These are phyloP conservation scores for Sesamia nonagrioides DNA, from an alignment of 1,140 invertebrate species.

Conservation along the genomic window DNA sequence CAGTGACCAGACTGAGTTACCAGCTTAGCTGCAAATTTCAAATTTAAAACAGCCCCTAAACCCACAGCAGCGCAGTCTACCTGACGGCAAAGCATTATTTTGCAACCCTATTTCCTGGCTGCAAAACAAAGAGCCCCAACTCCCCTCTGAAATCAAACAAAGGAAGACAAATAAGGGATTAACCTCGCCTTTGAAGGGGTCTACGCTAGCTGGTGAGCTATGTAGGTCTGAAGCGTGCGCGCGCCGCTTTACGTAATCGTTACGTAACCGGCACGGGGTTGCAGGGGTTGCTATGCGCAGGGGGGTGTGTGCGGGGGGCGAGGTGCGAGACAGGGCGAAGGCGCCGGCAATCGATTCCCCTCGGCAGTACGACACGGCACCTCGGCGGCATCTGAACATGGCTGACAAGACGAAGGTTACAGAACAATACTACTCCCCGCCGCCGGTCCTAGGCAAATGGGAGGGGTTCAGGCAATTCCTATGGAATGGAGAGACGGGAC, in stretches of 20 bases:
- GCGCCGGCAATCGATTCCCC: conserved; percentile 80
- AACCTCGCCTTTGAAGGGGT: conserved; percentile 34
- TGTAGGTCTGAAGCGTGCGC: conserved; percentile 73
- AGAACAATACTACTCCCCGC: conserved; percentile 93
- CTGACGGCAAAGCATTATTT: conserved; percentile 45
- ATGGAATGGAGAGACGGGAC: conserved; percentile 95
- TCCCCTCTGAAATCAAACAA: conserved; percentile 40
- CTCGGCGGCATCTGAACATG: conserved; percentile 87
- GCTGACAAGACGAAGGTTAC: conserved; percentile 91
- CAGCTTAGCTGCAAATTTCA: conserved; percentile 17
- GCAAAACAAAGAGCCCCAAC: conserved; percentile 55
- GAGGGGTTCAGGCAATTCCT: conserved; percentile 94
- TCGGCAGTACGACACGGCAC: conserved; percentile 81
- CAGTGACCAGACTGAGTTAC: conserved; percentile 47
- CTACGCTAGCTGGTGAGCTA: conserved; percentile 53
- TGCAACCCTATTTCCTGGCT: conserved; percentile 59
- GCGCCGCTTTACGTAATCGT: conserved; percentile 83
- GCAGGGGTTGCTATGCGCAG: conserved; percentile 70
- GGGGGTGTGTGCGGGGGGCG: conserved; percentile 59
- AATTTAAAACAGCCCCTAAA: conserved; percentile 52
- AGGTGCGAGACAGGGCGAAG: conserved; percentile 68
- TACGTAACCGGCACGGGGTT: conserved; percentile 74
- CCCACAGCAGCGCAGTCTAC: not conserved
- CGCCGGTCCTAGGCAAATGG: conserved; percentile 94
- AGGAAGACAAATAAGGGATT: conserved; percentile 4